These are phyloP conservation scores for Eutolmus rufibarbis DNA, from an alignment of 2,888 invertebrate species.

Conservation along the genomic window DNA sequence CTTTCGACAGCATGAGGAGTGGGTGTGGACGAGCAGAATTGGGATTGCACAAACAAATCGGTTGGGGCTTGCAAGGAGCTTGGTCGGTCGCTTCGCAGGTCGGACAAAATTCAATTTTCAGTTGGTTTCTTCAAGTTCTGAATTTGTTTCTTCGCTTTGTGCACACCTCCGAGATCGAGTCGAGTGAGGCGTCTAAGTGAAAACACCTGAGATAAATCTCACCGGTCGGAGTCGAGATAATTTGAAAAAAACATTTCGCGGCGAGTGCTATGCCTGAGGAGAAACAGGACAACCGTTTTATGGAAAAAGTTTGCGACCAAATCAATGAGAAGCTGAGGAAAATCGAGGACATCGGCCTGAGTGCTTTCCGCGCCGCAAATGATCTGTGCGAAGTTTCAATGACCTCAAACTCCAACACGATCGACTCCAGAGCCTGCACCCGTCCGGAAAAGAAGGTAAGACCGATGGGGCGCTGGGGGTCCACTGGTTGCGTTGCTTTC, in stretches of 20 bases:
- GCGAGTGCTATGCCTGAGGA: conserved; percentile 27
- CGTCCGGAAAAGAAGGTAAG: conserved; percentile 73
- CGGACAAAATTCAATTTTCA: background rate
- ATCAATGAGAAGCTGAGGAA: conserved; percentile 28
- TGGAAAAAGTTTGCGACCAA: conserved; percentile 39
- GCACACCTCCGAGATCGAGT: background rate
- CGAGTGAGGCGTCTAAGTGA: background rate
- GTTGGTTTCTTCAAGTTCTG: background rate
- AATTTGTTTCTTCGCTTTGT: background rate
- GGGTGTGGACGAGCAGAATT: background rate
- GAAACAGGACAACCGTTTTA: conserved; percentile 26
- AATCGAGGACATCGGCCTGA: conserved; percentile 11
- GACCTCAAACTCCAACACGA: conserved; percentile 56
- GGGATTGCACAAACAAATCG: conserved; percentile 6
- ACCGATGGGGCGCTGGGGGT: background rate
- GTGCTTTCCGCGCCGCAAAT: conserved; percentile 7
- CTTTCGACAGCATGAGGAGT: background rate
- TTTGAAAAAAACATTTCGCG: background rate
- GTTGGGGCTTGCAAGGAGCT: background rate
- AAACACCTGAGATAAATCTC: background rate
- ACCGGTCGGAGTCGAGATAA: background rate
- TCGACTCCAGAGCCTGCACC: conserved; percentile 74
- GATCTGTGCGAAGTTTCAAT: conserved; percentile 39
- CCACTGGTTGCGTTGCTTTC: background rate
- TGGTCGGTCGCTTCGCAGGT: background rate